Conservation (phyloP, 53 echinoderm and acorn worm genomes). For the Astropecten irregularis region DNA sequence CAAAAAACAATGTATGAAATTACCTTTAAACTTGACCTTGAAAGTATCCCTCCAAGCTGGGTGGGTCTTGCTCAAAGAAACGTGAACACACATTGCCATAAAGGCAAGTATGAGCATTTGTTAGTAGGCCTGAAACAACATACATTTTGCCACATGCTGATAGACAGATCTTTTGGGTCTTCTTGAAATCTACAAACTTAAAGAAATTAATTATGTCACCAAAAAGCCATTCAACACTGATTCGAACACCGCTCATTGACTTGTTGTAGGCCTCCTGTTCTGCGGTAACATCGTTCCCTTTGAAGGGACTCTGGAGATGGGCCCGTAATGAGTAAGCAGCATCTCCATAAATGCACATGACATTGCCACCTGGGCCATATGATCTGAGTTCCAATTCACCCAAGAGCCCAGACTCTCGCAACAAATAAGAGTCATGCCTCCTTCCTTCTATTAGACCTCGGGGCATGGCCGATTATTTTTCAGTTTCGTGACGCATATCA, state of each 20-base stretch:
- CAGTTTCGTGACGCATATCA: too few species aligned
- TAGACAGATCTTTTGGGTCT: constrained; percentile 15
- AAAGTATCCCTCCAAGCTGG: constrained; percentile 30
- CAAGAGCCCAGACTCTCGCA: constrained; percentile 59
- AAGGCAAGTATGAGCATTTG: constrained; percentile 42
- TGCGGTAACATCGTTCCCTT: background rate
- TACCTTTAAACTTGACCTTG: too few species aligned
- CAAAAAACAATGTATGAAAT: too few species aligned
- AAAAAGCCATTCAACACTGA: constrained; percentile 53
- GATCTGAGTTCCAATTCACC: constrained; percentile 30
- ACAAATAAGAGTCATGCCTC: constrained; percentile 56
- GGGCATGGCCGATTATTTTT: too few species aligned
- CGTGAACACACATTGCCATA: constrained; percentile 26
- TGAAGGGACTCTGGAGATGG: background rate
- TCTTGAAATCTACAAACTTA: constrained; percentile 30
- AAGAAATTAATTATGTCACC: constrained; percentile 26
- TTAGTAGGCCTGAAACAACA: constrained; percentile 27
- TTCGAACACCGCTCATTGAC: constrained; percentile 18
- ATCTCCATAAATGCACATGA: constrained; percentile 68
- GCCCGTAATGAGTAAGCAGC: constrained; percentile 54
- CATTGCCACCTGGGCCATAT: constrained; percentile 56
- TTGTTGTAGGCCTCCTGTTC: constrained; percentile 40
- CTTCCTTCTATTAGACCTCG: constrained; percentile 57
- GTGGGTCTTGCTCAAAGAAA: constrained; percentile 33
- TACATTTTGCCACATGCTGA: constrained; percentile 45